Conservation (phyloP, 2,888 invertebrate species). For the Dasypolia templi region DNA sequence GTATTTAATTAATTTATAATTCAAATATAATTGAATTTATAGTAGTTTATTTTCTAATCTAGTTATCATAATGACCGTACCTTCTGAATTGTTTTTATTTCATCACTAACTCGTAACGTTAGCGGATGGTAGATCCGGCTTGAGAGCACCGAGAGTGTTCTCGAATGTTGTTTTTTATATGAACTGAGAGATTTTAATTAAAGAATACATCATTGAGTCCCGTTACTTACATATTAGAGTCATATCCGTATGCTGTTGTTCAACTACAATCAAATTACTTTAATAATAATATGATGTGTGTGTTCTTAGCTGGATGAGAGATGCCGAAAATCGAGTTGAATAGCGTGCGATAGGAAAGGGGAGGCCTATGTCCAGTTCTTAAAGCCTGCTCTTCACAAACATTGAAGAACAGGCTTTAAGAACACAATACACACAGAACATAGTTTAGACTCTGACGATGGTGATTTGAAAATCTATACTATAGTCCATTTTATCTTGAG, state of each 20-base stretch:
- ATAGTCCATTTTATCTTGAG: background rate
- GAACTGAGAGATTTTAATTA: slow-evolving; percentile 49
- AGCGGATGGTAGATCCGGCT: slow-evolving; percentile 49
- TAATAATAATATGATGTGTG: slow-evolving; percentile 24
- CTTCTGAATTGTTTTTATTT: slow-evolving; percentile 49
- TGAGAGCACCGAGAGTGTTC: no score
- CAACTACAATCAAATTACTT: slow-evolving; percentile 45
- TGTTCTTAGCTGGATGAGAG: no score
- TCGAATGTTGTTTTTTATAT: slow-evolving; percentile 49
- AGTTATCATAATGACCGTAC: slow-evolving; percentile 31
- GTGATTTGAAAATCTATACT: background rate
- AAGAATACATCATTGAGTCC: slow-evolving; percentile 50
- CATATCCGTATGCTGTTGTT: slow-evolving; percentile 52
- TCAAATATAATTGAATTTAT: slow-evolving; percentile 6
- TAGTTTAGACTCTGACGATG: background rate
- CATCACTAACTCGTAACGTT: slow-evolving; percentile 14
- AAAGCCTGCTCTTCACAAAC: background rate
- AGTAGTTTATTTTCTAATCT: slow-evolving; percentile 37
- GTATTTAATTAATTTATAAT: background rate
- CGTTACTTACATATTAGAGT: slow-evolving; percentile 51
- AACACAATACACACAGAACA: no score
- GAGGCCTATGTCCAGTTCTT: no score
- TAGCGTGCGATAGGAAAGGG: no score
- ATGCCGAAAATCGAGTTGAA: no score
- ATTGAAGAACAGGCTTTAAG: background rate